These are phyloP conservation scores for Eulemur mongoz DNA, from an alignment of 2,797 vertebrate genomes.

Conservation along the genomic window DNA sequence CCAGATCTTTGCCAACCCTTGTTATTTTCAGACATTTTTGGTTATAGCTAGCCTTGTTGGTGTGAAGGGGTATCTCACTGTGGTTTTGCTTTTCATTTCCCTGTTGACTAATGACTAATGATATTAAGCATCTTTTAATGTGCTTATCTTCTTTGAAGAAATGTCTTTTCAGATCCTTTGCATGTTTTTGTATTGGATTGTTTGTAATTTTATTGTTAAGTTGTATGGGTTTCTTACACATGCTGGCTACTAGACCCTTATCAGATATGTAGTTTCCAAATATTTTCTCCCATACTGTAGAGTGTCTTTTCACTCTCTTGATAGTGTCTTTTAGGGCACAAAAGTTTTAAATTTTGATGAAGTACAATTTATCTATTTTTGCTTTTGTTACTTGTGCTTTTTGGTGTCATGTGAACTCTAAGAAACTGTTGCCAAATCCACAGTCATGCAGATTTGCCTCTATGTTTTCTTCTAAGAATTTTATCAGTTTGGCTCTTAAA, in stretches of 20 bases:
- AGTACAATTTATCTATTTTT: neutral
- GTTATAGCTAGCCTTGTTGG: neutral
- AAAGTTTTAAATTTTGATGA: neutral
- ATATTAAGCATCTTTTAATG: neutral
- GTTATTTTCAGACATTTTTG: constrained; percentile 6
- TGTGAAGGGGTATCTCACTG: neutral
- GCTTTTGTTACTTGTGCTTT: neutral
- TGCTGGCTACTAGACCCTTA: neutral
- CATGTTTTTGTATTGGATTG: neutral
- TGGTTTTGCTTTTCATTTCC: constrained; percentile 38
- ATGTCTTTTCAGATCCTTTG: neutral
- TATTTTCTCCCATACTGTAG: neutral
- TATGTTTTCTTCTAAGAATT: neutral
- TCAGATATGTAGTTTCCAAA: neutral
- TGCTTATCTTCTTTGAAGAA: constrained; percentile 15
- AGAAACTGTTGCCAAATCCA: neutral
- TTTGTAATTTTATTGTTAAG: constrained; percentile 6
- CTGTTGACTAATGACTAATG: neutral
- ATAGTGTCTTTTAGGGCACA: neutral
- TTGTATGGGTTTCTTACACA: neutral
- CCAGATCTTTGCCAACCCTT: neutral
- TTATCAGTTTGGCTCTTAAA: neutral
- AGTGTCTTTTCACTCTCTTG: neutral
- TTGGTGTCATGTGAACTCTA: neutral
- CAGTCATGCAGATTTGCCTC: neutral